Evolutionary conservation across 2,113 vertebrate species (phyloP), one percentile per base, ranked within the genome.

Genomic region (Gasterosteus aculeatus): DNA sequence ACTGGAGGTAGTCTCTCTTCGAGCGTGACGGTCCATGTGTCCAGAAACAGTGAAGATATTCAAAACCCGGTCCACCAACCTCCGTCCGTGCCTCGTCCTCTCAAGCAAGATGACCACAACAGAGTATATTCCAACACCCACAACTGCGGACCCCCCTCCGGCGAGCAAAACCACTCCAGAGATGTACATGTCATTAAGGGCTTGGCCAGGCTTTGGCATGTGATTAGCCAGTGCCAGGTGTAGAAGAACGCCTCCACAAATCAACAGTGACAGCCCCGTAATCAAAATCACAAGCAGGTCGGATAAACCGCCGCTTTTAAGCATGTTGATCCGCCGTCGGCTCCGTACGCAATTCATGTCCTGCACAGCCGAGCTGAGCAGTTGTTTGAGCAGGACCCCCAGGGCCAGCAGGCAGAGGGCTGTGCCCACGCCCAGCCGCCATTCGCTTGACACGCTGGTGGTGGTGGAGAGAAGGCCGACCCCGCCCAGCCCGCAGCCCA

Each of bases 291-390:
- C 93, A 0, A 97, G 89, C 18, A 95, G 91, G 66, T 99, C 97
- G 0, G 95, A 96, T 3, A 97, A 90, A 0, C 98, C 98, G 0
- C 97, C 98, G 0, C 98, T 99, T 87, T 97, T 98, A 6, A 99
- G 93, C 78, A 97, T 91, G 80, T 97, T 93, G 0, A 99, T 97
- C 19, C 96, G 95, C 8, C 90, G 94, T 7, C 97, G 92, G 87
- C 95, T 97, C 39, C 95, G 95, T 6, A 99, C 86, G 69, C 98
- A 99, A 73, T 99, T 99, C 97, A 99, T 99, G 93, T 99, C 98
- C 93, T 99, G 98, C 86, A 99, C 95, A 0, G 98, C 98, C 0
- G 98, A 99, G 90, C 98, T 99, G 89, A 99, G 93, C 85, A 99
- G 95, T 82, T 99, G 98, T 84, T 99, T 99, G 75, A 97, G 95